phyloP scores from a whole-genome alignment of 2,888 invertebrate genomes.

The Buathra laborator region DNA sequence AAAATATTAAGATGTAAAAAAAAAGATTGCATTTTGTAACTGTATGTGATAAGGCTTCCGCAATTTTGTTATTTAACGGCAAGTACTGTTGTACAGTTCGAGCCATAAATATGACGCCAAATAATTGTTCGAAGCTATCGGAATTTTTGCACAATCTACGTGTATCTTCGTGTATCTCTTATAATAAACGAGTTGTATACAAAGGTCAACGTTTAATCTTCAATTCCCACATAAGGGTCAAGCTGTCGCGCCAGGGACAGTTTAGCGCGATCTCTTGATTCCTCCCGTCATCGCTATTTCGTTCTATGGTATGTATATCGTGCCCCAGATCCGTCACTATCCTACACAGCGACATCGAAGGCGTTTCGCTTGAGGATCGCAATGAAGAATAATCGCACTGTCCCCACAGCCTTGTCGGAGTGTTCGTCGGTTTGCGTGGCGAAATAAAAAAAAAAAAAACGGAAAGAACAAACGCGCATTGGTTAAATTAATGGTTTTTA shows the following conservation, averaged over 20 bases:
- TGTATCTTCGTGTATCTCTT: not conserved
- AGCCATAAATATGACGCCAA: not conserved
- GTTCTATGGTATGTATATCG: constrained; percentile 32
- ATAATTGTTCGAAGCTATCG: not conserved
- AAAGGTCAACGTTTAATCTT: not conserved
- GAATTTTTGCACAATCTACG: not conserved
- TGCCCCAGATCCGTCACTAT: constrained; percentile 31
- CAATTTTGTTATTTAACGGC: not conserved
- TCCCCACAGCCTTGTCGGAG: constrained; percentile 19
- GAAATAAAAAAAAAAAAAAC: not conserved
- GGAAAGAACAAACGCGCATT: not conserved
- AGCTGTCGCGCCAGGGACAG: not conserved
- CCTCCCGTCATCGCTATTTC: constrained; percentile 42
- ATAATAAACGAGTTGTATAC: not conserved
- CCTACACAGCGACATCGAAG: not conserved
- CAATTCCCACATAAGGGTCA: not conserved
- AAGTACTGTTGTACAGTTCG: too few species aligned
- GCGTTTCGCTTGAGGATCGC: not conserved
- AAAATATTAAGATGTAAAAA: not conserved
- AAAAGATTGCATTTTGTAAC: not conserved
- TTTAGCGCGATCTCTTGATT: constrained; percentile 25
- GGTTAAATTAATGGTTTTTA: constrained; percentile 7
- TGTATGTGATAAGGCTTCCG: not conserved
- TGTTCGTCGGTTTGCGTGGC: not conserved
- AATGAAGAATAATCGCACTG: constrained; percentile 18